phyloP scores from a whole-genome alignment of 64 coral and sea anemone species.

The Montipora capricornis region DNA sequence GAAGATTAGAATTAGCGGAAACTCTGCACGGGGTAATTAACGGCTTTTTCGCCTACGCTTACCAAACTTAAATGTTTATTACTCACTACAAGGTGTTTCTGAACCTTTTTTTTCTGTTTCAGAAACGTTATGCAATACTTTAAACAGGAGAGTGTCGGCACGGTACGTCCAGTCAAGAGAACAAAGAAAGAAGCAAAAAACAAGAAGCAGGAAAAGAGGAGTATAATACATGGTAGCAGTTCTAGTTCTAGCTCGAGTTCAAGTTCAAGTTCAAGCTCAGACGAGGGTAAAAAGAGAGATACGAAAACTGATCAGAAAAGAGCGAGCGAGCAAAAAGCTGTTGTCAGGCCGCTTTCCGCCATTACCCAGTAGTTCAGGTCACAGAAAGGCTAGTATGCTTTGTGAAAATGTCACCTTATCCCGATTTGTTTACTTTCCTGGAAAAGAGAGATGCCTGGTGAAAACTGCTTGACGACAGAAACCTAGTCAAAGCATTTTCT shows the following conservation, averaged over 20 bases:
- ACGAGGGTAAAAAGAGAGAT: background rate
- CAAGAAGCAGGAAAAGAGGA: background rate
- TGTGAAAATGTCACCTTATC: too few species aligned
- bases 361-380: too few species aligned
- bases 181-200: background rate
- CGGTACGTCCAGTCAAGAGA: background rate
- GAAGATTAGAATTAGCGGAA: too few species aligned
- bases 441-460: too few species aligned
- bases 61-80: too few species aligned
- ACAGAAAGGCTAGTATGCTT: background rate
- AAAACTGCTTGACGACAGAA: too few species aligned
- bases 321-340: background rate
- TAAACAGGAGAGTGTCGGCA: background rate
- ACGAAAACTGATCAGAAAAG: background rate
- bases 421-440: too few species aligned
- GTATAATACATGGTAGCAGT: background rate
- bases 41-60: too few species aligned
- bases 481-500: too few species aligned
- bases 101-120: background rate
- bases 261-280: slow-evolving; percentile 18
- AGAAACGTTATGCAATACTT: background rate
- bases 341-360: too few species aligned
- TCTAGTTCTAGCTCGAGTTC: background rate
- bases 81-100: background rate
- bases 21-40: too few species aligned